Conservation (phyloP, 2,888 invertebrate genomes). For the Dyspetes luteomarginatus region DNA sequence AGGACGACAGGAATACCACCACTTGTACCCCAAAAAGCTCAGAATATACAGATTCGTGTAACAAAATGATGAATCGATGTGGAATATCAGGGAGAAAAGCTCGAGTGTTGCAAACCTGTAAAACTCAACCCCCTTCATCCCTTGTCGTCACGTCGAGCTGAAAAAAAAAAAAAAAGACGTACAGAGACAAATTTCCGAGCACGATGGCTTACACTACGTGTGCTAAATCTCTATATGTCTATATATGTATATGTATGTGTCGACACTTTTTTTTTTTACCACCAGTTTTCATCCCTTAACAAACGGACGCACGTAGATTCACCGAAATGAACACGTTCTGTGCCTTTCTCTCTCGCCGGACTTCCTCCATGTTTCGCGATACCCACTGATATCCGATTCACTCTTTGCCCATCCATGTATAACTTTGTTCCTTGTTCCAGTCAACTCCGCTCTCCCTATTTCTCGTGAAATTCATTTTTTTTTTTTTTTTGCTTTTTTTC, state of each 20-base stretch:
- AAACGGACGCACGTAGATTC: conserved; percentile 55
- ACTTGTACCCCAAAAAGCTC: conserved; percentile 26
- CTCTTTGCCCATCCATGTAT: conserved; percentile 40
- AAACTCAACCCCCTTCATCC: not conserved
- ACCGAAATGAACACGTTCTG: conserved; percentile 49
- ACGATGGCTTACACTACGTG: conserved; percentile 40
- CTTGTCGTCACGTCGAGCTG: conserved; percentile 12
- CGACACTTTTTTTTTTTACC: conserved; percentile 45
- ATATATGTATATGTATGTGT: conserved; percentile 22
- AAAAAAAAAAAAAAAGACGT: conserved; percentile 24
- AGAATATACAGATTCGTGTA: conserved; percentile 56
- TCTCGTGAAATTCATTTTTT: not conserved
- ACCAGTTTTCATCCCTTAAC: conserved; percentile 34
- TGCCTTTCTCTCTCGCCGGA: conserved; percentile 21
- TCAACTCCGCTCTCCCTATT: conserved; percentile 29
- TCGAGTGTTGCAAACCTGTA: conserved; percentile 25
- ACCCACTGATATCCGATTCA: conserved; percentile 56
- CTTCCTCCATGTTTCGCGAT: conserved; percentile 48
- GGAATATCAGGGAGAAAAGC: conserved; percentile 38
- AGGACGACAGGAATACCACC: not conserved
- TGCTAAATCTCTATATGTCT: conserved; percentile 19
- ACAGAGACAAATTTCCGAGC: conserved; percentile 61
- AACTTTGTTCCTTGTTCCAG: conserved; percentile 56
- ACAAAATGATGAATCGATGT: conserved; percentile 60
- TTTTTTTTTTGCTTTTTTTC: conserved; percentile 1